Percentiles rank a stretch among this genome's conserved stretches.
Conservation (phyloP, 2,113 vertebrate species). For the Lanius ludovicianus region DNA sequence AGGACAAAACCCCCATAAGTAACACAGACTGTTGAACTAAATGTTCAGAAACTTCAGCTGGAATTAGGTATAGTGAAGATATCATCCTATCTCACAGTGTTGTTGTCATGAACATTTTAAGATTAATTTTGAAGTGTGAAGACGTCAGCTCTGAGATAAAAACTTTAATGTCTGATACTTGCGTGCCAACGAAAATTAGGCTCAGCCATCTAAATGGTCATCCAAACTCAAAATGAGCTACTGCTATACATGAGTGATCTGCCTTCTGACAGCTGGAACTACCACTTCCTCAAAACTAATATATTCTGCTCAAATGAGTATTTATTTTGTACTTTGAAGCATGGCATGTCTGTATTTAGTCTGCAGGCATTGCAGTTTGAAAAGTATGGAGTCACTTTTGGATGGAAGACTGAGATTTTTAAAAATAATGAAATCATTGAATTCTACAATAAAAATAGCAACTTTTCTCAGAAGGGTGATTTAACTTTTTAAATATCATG, state of each 20-base stretch:
- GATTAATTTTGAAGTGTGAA: neutral
- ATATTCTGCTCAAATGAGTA: neutral
- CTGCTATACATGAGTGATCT: neutral
- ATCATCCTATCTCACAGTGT: neutral
- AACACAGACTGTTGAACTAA: neutral
- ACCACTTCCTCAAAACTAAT: neutral
- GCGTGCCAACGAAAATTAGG: neutral
- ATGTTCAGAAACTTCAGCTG: neutral
- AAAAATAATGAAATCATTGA: neutral
- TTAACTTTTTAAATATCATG: neutral
- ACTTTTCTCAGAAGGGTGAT: neutral
- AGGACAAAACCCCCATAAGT: neutral
- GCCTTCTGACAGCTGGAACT: neutral
- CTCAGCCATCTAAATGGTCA: neutral
- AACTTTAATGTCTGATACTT: neutral
- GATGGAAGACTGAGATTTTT: neutral
- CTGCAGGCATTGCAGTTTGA: neutral
- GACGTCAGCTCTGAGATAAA: neutral
- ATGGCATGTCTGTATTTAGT: neutral
- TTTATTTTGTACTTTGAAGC: neutral
- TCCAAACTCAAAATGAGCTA: neutral
- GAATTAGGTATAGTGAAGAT: neutral
- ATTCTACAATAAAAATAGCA: neutral
- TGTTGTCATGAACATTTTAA: neutral
- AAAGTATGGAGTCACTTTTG: neutral